Evolutionary conservation across 1,140 invertebrate genomes (phyloP).

Genomic region (Lamellibrachia luymesi): DNA sequence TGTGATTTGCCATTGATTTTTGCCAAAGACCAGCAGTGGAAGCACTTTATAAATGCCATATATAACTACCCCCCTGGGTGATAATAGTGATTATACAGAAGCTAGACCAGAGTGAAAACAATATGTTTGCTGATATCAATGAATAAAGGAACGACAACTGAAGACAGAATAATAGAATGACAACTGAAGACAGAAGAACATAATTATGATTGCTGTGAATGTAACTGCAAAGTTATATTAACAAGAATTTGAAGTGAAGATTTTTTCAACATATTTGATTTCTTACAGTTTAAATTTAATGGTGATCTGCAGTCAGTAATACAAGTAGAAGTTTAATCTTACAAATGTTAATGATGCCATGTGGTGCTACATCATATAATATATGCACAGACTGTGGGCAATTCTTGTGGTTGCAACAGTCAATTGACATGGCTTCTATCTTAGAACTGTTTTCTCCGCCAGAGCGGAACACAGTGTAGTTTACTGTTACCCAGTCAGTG

Average conservation of each 20-base stretch:
- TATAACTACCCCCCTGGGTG: background rate
- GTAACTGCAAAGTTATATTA: too few species aligned
- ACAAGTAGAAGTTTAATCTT: background rate
- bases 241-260: background rate
- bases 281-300: background rate
- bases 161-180: background rate
- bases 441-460: background rate
- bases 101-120: background rate
- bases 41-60: background rate
- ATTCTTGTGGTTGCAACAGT: background rate
- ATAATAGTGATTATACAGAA: background rate
- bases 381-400: background rate
- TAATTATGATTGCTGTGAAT: background rate
- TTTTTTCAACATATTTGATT: too few species aligned
- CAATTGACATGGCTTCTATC: background rate
- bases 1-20: background rate
- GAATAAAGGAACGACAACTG: background rate
- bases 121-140: background rate
- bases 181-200: background rate
- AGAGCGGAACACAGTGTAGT: too few species aligned
- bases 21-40: background rate
- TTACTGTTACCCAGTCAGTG: background rate
- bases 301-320: background rate
- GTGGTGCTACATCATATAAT: background rate
- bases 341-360: background rate